These are phyloP conservation scores for Tiliacea citrago DNA, from an alignment of 2,888 invertebrate genomes.

Conservation along the genomic window DNA sequence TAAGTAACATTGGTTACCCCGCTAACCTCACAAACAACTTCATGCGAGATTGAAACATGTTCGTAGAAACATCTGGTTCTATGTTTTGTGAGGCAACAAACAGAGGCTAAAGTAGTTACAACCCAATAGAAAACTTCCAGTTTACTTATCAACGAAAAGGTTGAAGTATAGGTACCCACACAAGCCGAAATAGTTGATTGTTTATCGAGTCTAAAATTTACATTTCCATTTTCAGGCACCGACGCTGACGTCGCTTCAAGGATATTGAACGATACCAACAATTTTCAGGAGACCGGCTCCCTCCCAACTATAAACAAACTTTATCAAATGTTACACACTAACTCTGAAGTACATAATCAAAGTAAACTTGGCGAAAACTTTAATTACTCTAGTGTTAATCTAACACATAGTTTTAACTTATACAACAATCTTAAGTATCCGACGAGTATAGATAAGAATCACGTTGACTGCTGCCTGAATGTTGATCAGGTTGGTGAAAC, in stretches of 20 bases:
- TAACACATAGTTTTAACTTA: conserved; percentile 71
- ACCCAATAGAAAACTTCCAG: conserved; percentile 40
- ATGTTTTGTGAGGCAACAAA: conserved; percentile 39
- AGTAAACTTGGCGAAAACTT: conserved; percentile 73
- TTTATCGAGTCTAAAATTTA: conserved; percentile 65
- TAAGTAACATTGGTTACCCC: neutral
- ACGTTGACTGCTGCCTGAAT: conserved; percentile 71
- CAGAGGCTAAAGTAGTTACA: conserved; percentile 34
- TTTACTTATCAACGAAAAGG: conserved; percentile 42
- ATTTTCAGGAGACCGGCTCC: conserved; percentile 68
- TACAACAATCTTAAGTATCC: conserved; percentile 71
- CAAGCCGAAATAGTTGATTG: conserved; percentile 52
- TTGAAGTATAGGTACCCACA: conserved; percentile 22
- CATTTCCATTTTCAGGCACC: conserved; percentile 79
- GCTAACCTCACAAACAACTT: neutral
- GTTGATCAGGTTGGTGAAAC: conserved; percentile 54
- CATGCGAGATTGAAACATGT: conserved; percentile 14
- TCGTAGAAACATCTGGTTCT: conserved; percentile 20
- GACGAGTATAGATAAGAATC: conserved; percentile 62
- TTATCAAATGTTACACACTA: conserved; percentile 85
- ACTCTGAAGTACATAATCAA: conserved; percentile 75
- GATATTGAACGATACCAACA: conserved; percentile 74
- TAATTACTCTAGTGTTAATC: conserved; percentile 77
- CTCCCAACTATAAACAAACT: conserved; percentile 85
- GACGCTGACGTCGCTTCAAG: conserved; percentile 81